Evolutionary conservation across 2,888 invertebrate genomes (phyloP).

Genomic region (Carpatolechia fugitivella): DNA sequence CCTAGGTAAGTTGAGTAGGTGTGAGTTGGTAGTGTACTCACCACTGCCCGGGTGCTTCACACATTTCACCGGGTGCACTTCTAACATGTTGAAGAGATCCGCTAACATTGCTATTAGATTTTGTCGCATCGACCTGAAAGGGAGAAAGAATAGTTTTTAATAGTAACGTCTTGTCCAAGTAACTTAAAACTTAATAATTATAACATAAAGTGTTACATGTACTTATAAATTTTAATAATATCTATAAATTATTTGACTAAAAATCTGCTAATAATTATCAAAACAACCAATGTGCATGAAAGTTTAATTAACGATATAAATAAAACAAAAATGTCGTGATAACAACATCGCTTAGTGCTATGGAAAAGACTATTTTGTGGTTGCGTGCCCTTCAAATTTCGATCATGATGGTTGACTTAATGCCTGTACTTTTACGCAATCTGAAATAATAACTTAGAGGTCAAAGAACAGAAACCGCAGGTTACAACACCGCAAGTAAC

Average conservation of each 20-base stretch:
- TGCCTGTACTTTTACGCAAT: no score
- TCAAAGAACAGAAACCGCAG: no score
- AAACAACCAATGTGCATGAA: no score
- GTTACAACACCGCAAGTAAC: no score
- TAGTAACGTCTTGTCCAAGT: no score
- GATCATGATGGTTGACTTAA: background rate
- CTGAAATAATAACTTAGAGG: no score
- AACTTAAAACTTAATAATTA: no score
- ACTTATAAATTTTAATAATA: no score
- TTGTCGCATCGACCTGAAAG: slow-evolving; percentile 91
- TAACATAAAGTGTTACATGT: no score
- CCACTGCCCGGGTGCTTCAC: slow-evolving; percentile 89
- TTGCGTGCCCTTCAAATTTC: background rate
- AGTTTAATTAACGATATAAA: no score
- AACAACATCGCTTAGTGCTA: background rate
- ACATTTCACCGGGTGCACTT: slow-evolving; percentile 94
- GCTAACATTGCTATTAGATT: slow-evolving; percentile 95
- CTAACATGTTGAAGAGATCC: slow-evolving; percentile 95
- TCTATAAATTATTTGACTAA: no score
- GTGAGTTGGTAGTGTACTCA: slow-evolving; percentile 42
- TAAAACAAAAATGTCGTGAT: background rate
- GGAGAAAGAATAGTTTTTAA: slow-evolving; percentile 20
- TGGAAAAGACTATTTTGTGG: background rate
- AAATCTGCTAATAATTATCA: no score
- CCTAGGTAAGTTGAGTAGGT: slow-evolving; percentile 22